A percentile compares a stretch with the other conserved stretches of the same genome.
These are phyloP conservation scores for Margaritifera margaritifera DNA, from an alignment of 2,888 invertebrate species.

Conservation along the genomic window DNA sequence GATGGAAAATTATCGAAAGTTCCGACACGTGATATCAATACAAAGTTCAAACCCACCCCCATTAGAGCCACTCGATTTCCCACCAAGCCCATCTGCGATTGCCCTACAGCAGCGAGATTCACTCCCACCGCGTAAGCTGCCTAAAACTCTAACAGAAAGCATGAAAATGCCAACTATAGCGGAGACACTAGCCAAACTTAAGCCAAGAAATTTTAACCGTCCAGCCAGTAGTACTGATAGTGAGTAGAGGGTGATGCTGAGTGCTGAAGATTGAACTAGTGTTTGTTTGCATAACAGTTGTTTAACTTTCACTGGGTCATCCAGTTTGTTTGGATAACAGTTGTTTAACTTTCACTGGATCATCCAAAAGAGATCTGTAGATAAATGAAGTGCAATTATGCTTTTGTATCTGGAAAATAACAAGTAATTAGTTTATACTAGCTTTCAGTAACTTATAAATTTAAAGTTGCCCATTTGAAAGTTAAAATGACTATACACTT, in stretches of 20 bases:
- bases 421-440: too few species aligned
- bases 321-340: neutral
- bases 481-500: too few species aligned
- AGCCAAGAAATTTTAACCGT: constrained; percentile 36
- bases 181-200: constrained; percentile 43
- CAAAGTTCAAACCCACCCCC: constrained; percentile 34
- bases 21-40: constrained; percentile 22
- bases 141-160: constrained; percentile 29
- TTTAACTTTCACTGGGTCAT: too few species aligned
- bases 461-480: too few species aligned
- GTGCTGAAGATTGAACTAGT: neutral
- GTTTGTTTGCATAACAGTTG: neutral
- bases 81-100: constrained; percentile 22
- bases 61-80: constrained; percentile 35
- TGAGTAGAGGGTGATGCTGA: constrained; percentile 15
- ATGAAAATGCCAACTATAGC: constrained; percentile 46
- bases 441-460: too few species aligned
- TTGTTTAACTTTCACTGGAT: too few species aligned
- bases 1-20: constrained; percentile 22
- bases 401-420: too few species aligned
- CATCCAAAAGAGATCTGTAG: too few species aligned
- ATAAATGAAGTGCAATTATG: too few species aligned
- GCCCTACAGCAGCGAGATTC: constrained; percentile 35
- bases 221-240: constrained; percentile 38
- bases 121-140: constrained; percentile 30